A percentile compares a stretch with the other conserved stretches of the same genome.
Evolutionary conservation across 2,888 invertebrate species (phyloP).

Genomic region (Mystacides longicornis): DNA sequence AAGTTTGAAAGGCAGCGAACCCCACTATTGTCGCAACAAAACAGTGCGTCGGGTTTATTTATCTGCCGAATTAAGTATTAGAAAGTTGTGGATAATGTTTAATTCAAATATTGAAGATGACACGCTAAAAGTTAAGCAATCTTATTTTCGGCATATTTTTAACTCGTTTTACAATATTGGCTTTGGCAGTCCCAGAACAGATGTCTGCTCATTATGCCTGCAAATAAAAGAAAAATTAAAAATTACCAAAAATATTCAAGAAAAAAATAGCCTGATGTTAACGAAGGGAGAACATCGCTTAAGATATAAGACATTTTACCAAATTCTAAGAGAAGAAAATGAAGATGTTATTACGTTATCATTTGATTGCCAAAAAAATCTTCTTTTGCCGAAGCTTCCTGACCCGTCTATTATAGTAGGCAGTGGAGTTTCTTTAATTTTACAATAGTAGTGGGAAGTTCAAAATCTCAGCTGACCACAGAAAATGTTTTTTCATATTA

Average conservation of each 20-base stretch:
- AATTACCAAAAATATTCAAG: slow-evolving; percentile 23
- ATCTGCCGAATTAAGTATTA: slow-evolving; percentile 1
- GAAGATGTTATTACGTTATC: slow-evolving; percentile 24
- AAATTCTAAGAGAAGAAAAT: slow-evolving; percentile 25
- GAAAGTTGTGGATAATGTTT: slow-evolving; percentile 2
- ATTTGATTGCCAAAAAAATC: slow-evolving; percentile 28
- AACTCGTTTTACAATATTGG: slow-evolving; percentile 27
- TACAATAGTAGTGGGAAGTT: slow-evolving; percentile 2
- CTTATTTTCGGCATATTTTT: slow-evolving; percentile 26
- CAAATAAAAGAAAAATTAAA: slow-evolving; percentile 27
- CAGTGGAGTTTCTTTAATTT: slow-evolving; percentile 4
- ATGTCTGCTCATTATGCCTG: slow-evolving; percentile 27
- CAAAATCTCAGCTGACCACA: slow-evolving; percentile 1
- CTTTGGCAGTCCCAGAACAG: slow-evolving; percentile 27
- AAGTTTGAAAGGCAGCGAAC: slow-evolving; percentile 3
- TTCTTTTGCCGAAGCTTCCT: slow-evolving; percentile 17
- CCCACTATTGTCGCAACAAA: slow-evolving; percentile 4
- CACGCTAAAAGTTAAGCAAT: background rate
- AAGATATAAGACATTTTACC: slow-evolving; percentile 27
- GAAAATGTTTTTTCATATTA: slow-evolving; percentile 7
- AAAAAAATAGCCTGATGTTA: slow-evolving; percentile 26
- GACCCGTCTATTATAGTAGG: background rate
- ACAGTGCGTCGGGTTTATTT: slow-evolving; percentile 2
- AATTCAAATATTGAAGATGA: background rate
- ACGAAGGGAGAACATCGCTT: slow-evolving; percentile 26